Conservation (phyloP, 2,113 vertebrate genomes). For the Pogonocichla stellata region DNA sequence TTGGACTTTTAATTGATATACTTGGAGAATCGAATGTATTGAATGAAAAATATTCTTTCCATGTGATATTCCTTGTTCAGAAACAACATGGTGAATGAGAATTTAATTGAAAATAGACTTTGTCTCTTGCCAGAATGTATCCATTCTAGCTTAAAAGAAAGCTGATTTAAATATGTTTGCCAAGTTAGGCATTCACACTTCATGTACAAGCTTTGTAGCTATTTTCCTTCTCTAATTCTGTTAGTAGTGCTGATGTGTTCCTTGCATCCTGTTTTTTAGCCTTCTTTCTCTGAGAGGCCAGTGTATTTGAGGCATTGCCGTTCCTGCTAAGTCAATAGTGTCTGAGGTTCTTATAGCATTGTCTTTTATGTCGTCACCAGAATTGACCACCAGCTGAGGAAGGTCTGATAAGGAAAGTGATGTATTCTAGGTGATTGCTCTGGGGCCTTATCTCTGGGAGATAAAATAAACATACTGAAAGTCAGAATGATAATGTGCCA, state of each 20-base stretch:
- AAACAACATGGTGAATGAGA: background rate
- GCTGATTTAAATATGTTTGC: background rate
- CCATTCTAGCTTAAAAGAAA: background rate
- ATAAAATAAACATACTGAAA: slow-evolving; percentile 21
- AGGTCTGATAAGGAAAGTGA: background rate
- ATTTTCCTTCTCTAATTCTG: background rate
- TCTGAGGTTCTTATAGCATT: background rate
- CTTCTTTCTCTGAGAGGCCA: background rate
- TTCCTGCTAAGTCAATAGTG: background rate
- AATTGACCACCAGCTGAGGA: background rate
- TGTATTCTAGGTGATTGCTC: background rate
- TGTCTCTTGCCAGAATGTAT: background rate
- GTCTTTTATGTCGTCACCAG: background rate
- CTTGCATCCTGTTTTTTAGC: background rate
- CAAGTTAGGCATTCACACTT: background rate
- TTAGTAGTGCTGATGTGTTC: background rate
- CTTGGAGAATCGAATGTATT: background rate
- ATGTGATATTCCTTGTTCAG: background rate
- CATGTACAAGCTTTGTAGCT: background rate
- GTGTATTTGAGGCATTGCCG: background rate
- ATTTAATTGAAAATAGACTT: background rate
- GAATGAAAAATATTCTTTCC: background rate
- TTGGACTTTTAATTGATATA: background rate
- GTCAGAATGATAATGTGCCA: background rate
- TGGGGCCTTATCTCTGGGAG: background rate